Base-by-base conservation (phyloP, 2,888 invertebrate species). In the Matsumyia berberina region DNA sequence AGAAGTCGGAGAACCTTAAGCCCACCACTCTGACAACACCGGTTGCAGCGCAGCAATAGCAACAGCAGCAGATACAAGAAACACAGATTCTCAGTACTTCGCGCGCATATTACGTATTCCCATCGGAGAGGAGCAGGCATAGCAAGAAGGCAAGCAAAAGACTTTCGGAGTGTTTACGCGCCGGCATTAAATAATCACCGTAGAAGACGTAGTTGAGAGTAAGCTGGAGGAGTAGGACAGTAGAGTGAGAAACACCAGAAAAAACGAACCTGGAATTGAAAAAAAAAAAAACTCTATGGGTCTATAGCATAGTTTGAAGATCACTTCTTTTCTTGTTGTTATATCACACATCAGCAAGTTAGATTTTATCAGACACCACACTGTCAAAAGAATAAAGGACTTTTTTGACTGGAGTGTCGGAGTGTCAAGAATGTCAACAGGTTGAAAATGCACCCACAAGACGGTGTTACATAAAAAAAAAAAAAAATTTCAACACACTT, bases 71-170 rank as follows among this genome's bases (percentile, higher is more conserved):
- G 51, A 57, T 66, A 58, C 70, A 77, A 76, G 70, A 66, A 69
- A 66, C 67, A 73, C 74, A 85, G 79, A 85, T 79, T 80, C 85
- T 69, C 70, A 76, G 85, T 85, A 74, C 70, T 76, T 66, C 31
- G 57, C 51, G 80, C 66, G 64, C 85, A 85, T 80, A 85, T 85
- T 80, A 85, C 85, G 85, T 85, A 85, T 85, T 85, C 85, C 80
- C 80, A 80, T 80, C 57, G 70, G 73, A 69, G 60, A 79, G 64
- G 51, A 72, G 70, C 24, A 24, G n/a, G 24, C 66, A 72, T 66
- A 66, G 12, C 69, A 60, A 35, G 55, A 37, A 60, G 60, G 58
- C 70, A 46, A 39, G 55, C 79, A 42, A 49, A 79, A 79, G 78
- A 39, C 69, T 74, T 74, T 79, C 58, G n/a, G 57, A 80, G 76